Base-by-base conservation (phyloP, 2,797 vertebrate genomes). In the Otus scops region DNA sequence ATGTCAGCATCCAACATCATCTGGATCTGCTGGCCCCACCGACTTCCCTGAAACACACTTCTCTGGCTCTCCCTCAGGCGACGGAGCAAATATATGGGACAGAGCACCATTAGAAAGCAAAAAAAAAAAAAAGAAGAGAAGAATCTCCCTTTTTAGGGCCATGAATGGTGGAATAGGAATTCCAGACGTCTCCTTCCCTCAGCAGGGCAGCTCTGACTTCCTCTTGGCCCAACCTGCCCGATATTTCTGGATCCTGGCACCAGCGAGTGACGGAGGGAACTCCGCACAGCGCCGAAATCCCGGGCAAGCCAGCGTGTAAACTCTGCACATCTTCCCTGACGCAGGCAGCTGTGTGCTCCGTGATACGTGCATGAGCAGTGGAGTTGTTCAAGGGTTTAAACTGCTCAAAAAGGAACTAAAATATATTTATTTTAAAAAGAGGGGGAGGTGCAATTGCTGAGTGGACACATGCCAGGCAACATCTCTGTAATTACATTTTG, bases 11-110 rank as follows among this genome's bases (percentile, higher is more conserved):
- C 88, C 95, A 93, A 87, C 97, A 97, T 93, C 78, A 95, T 93
- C 95, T 95, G 95, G 93, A 93, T 80, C 80, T 96, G 94, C 97
- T 96, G 96, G 96, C 93, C 97, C 90, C 96, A 94, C 87, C 2
- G 80, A 92, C 95, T 96, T 95, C 92, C 91, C 96, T 13, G 30
- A 39, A 65, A 94, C 63, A 38, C 32, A 24, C 88, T 57, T 92
- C 95, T 92, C 93, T 23, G 26, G 91, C 92, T 97, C 77, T 95
- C 93, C 95, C 91, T 90, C 87, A 92, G 88, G 92, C 71, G 2
- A 22, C 87, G 85, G 84, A 97, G 82, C 61, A 92, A 95, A 96
- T 97, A 92, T 23, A 96, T 20, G 68, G 93, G 92, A 95, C 74
- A 90, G 65, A 95, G 73, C 43, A 74, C 38, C 39, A 77, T 18